Base-by-base conservation (phyloP, 2,797 vertebrate species). In the Catharus ustulatus region DNA sequence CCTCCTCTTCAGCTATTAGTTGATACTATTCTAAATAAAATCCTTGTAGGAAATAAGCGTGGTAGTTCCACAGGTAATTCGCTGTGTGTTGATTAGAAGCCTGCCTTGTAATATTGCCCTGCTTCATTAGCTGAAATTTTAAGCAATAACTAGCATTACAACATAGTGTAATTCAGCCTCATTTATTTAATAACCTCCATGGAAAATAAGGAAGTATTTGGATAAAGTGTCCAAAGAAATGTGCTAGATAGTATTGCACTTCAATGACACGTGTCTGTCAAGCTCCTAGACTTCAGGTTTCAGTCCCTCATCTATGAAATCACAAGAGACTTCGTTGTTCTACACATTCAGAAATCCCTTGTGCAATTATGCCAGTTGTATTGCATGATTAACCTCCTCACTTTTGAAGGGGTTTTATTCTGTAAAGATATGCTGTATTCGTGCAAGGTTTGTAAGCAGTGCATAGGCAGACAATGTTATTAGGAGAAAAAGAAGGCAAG, bases 171-270 rank as follows among this genome's bases (percentile, higher is more conserved):
- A 69, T 62, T 62, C 42, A 61, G 16, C 8, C 8, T 64, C 20
- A 40, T 84, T 54, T 66, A 46, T 82, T 64, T 74, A 71, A 48
- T 24, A 80, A 3, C 6, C 18, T 51, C 32, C 6, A 24, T 59
- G 42, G 6, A 78, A 90, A 72, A 71, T 13, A 69, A 86, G 9
- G 24, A 88, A 51, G 7, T 22, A 4, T 30, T 72, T 62, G 32
- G 24, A 76, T 36, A 75, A 88, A 66, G 6, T 40, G 6, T 38
- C 19, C 40, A 46, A 71, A 69, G 22, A 73, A 86, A 55, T 0
- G 2, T 12, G 5, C 38, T 64, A 11, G 24, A 38, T 43, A 40
- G 4, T 34, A 72, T 77, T 0, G 0, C 7, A 10, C 4, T 75
- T 84, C 42, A 54, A 17, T 58, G 24, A 19, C 30, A 73, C 59